Conservation (phyloP, 1,140 invertebrate genomes). For the Scaptomyza pallida region DNA sequence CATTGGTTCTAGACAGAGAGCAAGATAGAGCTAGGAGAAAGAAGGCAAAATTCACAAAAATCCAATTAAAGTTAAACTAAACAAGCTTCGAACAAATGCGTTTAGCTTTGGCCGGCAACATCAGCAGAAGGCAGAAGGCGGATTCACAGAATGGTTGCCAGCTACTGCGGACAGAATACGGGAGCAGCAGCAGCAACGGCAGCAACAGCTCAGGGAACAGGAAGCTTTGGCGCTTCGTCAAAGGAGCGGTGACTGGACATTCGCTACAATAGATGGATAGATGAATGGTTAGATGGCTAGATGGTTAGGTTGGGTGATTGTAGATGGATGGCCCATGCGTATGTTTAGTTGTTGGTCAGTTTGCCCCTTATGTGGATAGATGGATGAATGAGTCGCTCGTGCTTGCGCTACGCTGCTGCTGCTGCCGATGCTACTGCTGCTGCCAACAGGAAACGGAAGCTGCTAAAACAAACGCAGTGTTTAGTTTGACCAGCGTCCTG, state of each 20-base stretch:
- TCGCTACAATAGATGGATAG: conserved; percentile 55
- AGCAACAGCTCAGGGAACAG: conserved; percentile 36
- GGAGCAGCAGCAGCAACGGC: conserved; percentile 4
- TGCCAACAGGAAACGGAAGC: conserved; percentile 75
- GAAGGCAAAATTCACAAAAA: conserved; percentile 81
- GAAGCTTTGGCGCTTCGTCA: conserved; percentile 72
- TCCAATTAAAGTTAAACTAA: conserved; percentile 83
- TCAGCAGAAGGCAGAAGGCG: conserved; percentile 9
- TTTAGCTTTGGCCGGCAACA: conserved; percentile 60
- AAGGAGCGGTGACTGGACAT: conserved; percentile 67
- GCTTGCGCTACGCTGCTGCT: conserved; percentile 10
- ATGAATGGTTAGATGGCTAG: conserved; percentile 55
- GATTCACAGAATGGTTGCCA: neutral
- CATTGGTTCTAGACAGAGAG: conserved; percentile 30
- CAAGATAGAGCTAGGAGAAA: conserved; percentile 53
- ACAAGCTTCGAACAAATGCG: conserved; percentile 82
- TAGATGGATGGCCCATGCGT: conserved; percentile 76
- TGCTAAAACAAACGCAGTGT: conserved; percentile 80
- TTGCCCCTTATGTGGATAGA: conserved; percentile 60
- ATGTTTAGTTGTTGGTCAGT: conserved; percentile 75
- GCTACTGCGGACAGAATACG: neutral
- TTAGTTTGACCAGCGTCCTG: conserved; percentile 64
- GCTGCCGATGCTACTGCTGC: conserved; percentile 11
- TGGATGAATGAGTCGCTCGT: conserved; percentile 56
- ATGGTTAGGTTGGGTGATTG: conserved; percentile 58